Base-by-base conservation (phyloP, 2,888 invertebrate species). In the Scaptomyza parva region DNA sequence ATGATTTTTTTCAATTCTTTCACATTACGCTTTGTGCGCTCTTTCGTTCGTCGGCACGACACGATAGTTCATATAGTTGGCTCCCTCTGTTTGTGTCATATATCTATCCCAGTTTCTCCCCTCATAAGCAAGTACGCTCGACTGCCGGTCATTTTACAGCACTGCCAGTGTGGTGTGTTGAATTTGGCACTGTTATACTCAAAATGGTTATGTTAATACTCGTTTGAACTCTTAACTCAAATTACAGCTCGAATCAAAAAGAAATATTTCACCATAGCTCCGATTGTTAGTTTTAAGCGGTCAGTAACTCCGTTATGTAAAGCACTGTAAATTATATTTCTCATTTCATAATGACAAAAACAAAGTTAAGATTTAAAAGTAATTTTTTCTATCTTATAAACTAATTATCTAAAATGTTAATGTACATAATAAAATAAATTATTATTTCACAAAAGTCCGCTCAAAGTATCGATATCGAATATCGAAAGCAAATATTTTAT, bases 1-100 rank as follows among this genome's bases (percentile, higher is more conserved):
- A 84, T 84, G 87, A 89, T 82, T 85, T 78, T 76, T 81, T 88
- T 86, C 86, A 81, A 79, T 87, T 83, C 79, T 78, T 72, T 66
- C 74, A 71, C 78, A 76, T 85, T 89, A 80, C 82, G 86, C 70
- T 88, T 89, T 89, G 75, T 79, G 72, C 78, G 61, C 75, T 78
- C 77, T 85, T 74, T 67, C 76, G 76, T 87, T 69, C 84, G 84
- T 86, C 81, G 81, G 86, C 81, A 79, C 85, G 70, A 75, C 77
- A 70, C 74, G 55, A 61, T 76, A 55, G 53, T 52, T 20, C 14
- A 43, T 69, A 67, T 62, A 48, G 44, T 48, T 54, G 26, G 53
- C 75, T 63, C 66, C 40, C 60, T 84, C 50, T 28, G 24, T 14
- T 14, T 17, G 12, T 39, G 24, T 17, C 24, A 39, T 77, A 72